Evolutionary conservation across 1,140 invertebrate species (phyloP), one percentile per base, ranked within the genome.

Genomic region (Armadillidium nasatum): DNA sequence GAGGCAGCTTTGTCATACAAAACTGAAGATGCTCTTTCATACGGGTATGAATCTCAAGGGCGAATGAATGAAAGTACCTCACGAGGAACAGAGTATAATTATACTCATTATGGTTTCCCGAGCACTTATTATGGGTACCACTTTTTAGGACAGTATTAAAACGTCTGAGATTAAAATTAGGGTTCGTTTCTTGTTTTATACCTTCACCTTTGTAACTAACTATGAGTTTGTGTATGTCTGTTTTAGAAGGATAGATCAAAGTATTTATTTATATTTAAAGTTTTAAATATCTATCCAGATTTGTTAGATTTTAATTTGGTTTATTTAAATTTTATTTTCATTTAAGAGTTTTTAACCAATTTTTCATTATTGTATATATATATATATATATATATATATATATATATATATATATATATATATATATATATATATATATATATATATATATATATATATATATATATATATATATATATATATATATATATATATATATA

Each of bases 61-160:
- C 66, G 69, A 33, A 75, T 74, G 74, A 78, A 66, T 68, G 75
- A 78, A 19, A 50, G 71, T 19, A 66, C 23, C 44, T 71, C 21
- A 50, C 50, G 73, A 44, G 72, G 75, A 68, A 33, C 33, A 44
- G 78, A 79, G 45, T 79, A 79, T 54, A 79, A 79, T 69, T 79
- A 79, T 72, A 74, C 79, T 23, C 79, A 70, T 10, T 78, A 80
- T 74, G 77, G 76, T 10, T 80, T 80, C 71, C 79, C 79, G 21
- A 73, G 74, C n/a, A 60, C 76, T 54, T 80, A 80, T 46, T 80
- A 80, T 76, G 77, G 79, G 9, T 80, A 80, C 75, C 79, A 80
- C 71, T 80, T 80, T 72, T 74, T 80, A 43, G 79, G 79, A n/a
- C 79, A 80, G 69, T 80, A 80, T 68, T 80, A 50, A 80, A 21